Conservation (phyloP, 2,113 vertebrate genomes). For the Etheostoma spectabile region DNA sequence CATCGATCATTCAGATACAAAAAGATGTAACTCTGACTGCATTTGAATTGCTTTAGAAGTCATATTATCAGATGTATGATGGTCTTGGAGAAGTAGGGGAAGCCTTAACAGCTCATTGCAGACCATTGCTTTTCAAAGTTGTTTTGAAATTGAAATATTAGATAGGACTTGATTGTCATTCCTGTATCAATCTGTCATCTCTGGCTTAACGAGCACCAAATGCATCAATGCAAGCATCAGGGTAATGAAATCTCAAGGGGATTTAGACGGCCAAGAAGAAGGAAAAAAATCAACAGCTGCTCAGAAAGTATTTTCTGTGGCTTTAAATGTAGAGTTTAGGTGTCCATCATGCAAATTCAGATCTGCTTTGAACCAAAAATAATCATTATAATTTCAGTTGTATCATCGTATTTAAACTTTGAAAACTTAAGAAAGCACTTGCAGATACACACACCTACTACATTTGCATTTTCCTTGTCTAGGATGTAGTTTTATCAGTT, state of each 20-base stretch:
- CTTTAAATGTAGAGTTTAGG: background rate
- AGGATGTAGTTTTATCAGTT: background rate
- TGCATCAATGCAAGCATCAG: slow-evolving; percentile 3
- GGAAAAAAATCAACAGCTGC: background rate
- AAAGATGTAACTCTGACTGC: slow-evolving; percentile 1
- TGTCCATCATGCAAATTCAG: background rate
- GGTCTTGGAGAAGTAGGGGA: background rate
- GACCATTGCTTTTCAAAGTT: background rate
- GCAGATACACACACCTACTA: background rate
- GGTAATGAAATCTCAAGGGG: background rate
- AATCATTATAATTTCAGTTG: background rate
- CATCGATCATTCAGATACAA: slow-evolving; percentile 18
- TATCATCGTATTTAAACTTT: background rate
- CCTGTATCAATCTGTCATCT: background rate
- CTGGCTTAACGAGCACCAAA: background rate
- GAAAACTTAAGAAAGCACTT: background rate
- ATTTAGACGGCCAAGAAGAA: background rate
- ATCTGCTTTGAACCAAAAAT: background rate
- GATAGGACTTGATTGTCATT: slow-evolving; percentile 5
- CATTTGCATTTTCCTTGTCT: background rate
- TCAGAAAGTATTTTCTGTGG: background rate
- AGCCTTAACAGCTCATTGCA: background rate
- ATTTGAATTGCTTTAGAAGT: background rate
- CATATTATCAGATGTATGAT: slow-evolving; percentile 7
- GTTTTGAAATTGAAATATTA: background rate